Evolutionary conservation across 1,140 invertebrate genomes (phyloP), one percentile per base, ranked within the genome.

Genomic region (Trichogramma pretiosum): DNA sequence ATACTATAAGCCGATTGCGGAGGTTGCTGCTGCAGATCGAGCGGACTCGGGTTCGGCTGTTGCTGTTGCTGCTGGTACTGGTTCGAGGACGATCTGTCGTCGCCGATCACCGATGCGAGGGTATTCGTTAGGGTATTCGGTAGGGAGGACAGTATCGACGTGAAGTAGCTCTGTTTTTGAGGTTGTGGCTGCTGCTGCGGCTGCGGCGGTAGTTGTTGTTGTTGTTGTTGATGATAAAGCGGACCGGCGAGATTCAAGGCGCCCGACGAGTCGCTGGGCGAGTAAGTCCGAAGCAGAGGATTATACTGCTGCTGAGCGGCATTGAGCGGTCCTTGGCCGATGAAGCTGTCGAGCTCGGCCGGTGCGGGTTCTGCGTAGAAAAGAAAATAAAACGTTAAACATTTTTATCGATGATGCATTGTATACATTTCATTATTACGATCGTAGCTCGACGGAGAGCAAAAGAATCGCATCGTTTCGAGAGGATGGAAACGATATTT

Each of bases 61-160:
- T 30, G 38, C 11, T 36, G 36, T 26, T 24, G 26, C 3, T 41
- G 21, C 17, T 55, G 44, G 3, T 46, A 35, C 17, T 37, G 17
- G 17, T 24, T 49, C 52, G 3, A 48, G 17, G 14, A 36, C 11
- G 47, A 11, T n/a, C n/a, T n/a, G 32, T 24, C 0, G 35, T 34
- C 30, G 61, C 64, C 17, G 43, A 53, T 48, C 54, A 66, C 28
- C 46, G 61, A 8, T n/a, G n/a, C n/a, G n/a, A n/a, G n/a, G n/a
- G 61, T 57, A 11, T 61, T 58, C 18, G 70, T 36, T 1, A 66
- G 64, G 21, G 70, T 52, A 43, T 66, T 68, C 9, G 67, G 66
- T 21, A 71, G 32, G 3, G 68, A 70, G 1, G 67, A 71, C 0
- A 70, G 41, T 16, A 71, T 64, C 3, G 67, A 67, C 5, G 65